A percentile compares a stretch with the other conserved stretches of the same genome.
Conservation (phyloP, 1,140 invertebrate genomes). For the Drosophila athabasca region DNA sequence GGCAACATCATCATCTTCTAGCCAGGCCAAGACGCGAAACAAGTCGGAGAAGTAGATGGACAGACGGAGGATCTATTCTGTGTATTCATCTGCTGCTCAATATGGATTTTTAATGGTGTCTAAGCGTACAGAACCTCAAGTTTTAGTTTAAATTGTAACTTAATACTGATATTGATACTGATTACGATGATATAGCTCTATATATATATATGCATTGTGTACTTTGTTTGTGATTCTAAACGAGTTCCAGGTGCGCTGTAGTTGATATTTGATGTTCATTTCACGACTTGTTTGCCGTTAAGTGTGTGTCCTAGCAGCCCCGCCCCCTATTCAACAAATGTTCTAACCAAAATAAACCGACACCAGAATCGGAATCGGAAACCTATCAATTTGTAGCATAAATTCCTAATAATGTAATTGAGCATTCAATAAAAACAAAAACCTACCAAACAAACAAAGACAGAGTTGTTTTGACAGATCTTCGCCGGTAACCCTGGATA, state of each 20-base stretch:
- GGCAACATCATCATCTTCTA: conserved; percentile 28
- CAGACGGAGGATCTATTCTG: neutral
- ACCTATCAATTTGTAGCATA: conserved; percentile 59
- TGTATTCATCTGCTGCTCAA: too few species aligned
- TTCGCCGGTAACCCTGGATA: too few species aligned
- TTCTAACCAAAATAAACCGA: conserved; percentile 46
- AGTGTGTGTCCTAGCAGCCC: conserved; percentile 43
- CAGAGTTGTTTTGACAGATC: too few species aligned
- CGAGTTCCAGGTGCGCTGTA: conserved; percentile 45
- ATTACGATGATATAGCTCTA: conserved; percentile 41
- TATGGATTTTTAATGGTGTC: too few species aligned
- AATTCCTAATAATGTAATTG: conserved; percentile 55
- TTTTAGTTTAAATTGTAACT: conserved; percentile 77
- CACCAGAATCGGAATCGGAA: conserved; percentile 18
- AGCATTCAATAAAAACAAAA: conserved; percentile 33
- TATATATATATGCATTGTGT: conserved; percentile 46
- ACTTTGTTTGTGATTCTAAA: conserved; percentile 73
- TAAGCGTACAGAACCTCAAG: conserved; percentile 56
- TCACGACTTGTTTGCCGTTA: conserved; percentile 60
- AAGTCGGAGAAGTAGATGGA: conserved; percentile 68
- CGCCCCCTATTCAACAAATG: conserved; percentile 35
- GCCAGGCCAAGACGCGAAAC: conserved; percentile 67
- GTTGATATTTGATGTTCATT: conserved; percentile 47
- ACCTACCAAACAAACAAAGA: too few species aligned
- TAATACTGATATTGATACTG: conserved; percentile 28